Base-by-base conservation (phyloP, 2,113 vertebrate species). In the Phrynocephalus versicolor region DNA sequence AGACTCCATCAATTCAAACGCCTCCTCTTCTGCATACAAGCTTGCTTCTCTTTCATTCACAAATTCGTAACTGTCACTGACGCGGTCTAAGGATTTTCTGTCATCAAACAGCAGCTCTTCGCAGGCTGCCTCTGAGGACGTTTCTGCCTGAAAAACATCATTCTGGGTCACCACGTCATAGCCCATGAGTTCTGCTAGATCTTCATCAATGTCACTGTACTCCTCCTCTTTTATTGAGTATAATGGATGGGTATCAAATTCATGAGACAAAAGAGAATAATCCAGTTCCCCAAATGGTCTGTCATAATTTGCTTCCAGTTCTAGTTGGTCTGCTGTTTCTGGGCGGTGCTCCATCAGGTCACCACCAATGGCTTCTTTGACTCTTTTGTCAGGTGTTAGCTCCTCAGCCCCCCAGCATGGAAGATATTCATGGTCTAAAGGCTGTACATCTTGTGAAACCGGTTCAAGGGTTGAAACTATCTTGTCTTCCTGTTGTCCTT, bases 141-240 rank as follows among this genome's bases (percentile, higher is more conserved):
- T 83, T 82, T 96, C 96, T 90, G 96, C 96, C 88, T 93, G 93
- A 33, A 96, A 88, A 85, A 94, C 89, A 58, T 98, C 97, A 89
- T 97, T 94, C 89, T 95, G 92, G 9, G 92, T 94, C 90, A 98
- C 95, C 12, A 97, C 90, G 84, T 98, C 97, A 85, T 97, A 98
- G 84, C 93, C 96, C 67, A 96, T 89, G 58, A 97, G 96, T 79
- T 97, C 97, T 10, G 91, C 88, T 1, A 95, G 90, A 72, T 96
- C 95, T 76, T 97, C 97, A 76, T 91, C 93, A 89, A 75, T n/a
- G 25, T 89, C 51, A 83, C 19, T 27, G 37, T 69, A 85, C 27
- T 88, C 87, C 39, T 92, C 84, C 25, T 88, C 79, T 79, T 65
- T 84, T 65, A 86, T 88, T 65, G 86, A 79, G 18, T 81, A 91